Base-by-base conservation (phyloP, 2,797 vertebrate species). In the Intellagama lesueurii region DNA sequence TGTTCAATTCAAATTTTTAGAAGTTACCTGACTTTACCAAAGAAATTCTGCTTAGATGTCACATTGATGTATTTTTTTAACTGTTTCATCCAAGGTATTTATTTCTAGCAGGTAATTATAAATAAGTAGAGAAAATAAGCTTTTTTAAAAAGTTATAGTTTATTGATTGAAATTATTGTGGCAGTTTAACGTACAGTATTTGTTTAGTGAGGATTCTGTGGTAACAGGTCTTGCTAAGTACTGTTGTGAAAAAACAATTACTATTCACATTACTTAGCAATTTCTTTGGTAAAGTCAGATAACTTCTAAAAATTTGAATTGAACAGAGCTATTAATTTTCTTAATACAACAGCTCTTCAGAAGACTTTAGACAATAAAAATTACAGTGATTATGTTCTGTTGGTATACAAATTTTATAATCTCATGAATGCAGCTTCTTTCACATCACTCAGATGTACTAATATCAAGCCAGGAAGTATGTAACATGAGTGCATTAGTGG, bases 401-500 rank as follows among this genome's bases (percentile, higher is more conserved):
- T 79, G 40, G 24, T 52, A 70, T 32, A 3, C 0, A 40, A 84
- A 12, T 40, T 0, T 77, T 49, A 19, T 88, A 40, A 30, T 80
- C 12, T 35, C 77, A 3, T 81, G 32, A 64, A 69, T 79, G 11
- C 6, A 79, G 5, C 7, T 35, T 82, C 26, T 83, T 83, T 9
- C 47, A 3, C 2, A 81, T 11, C 12, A 89, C 28, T 5, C 30
- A 76, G 11, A 81, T 90, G n/a, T 28, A 12, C n/a, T 83, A 32
- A 93, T 90, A 87, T 52, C 60, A 92, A 78, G 91, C 81, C n/a
- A 77, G 87, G 24, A 83, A 30, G 22, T 90, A 92, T 12, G 0
- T 66, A 89, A 88, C 28, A 24, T 70, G 11, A 76, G 8, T 73
- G 6, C 87, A 35, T 89, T 92, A 81, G 52, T 1, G 0, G 49